Percentiles rank a stretch among this genome's conserved stretches.
Evolutionary conservation across 2,888 invertebrate species (phyloP).

Genomic region (Eremobia ochroleuca): DNA sequence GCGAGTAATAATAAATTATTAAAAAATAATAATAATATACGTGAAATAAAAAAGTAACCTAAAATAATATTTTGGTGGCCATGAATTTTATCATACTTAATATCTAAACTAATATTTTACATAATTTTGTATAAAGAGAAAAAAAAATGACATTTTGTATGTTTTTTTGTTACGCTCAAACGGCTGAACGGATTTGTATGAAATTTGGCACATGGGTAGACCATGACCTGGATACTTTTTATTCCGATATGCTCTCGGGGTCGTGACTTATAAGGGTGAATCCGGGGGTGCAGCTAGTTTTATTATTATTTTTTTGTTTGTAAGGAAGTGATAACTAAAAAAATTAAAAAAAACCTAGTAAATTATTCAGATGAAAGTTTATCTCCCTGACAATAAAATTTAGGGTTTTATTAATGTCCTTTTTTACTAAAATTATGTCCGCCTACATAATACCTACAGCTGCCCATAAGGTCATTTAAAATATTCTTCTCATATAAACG

Average conservation of each 20-base stretch:
- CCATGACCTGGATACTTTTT: neutral
- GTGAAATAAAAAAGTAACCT: neutral
- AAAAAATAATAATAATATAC: neutral
- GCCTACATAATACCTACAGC: neutral
- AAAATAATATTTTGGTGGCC: neutral
- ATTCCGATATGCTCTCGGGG: neutral
- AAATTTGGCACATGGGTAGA: too few species aligned
- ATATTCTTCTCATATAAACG: neutral
- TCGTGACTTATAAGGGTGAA: neutral
- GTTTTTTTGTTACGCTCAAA: neutral
- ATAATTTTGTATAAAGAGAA: neutral
- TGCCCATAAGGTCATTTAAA: neutral
- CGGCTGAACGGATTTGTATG: too few species aligned
- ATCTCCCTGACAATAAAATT: neutral
- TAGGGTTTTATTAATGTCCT: constrained; percentile 5
- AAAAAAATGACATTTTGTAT: neutral
- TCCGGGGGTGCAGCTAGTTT: neutral
- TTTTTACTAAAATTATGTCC: neutral
- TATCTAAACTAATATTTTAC: neutral
- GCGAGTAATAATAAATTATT: neutral
- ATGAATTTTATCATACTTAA: neutral
- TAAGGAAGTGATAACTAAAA: neutral
- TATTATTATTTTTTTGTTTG: neutral
- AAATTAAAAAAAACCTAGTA: neutral
- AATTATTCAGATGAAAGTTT: constrained; percentile 1